Evolutionary conservation across 2,113 vertebrate genomes (phyloP), one percentile per base, ranked within the genome.

Genomic region (Hippocampus comes): DNA sequence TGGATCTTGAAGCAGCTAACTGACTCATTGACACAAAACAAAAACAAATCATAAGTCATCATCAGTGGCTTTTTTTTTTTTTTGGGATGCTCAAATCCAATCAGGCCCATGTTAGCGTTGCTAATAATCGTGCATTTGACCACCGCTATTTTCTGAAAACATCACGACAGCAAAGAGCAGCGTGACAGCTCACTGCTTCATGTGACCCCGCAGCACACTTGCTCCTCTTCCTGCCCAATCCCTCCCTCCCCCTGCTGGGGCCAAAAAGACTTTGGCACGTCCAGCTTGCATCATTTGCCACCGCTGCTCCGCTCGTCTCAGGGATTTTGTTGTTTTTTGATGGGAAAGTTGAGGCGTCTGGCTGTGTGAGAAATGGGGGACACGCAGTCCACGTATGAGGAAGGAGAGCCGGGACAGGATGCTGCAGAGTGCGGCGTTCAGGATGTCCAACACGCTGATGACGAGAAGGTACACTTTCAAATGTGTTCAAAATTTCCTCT

Each of bases 331-430:
- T 21, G 14, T 49, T 49, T 49, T 43, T 49, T 18, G 15, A 18
- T 17, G 48, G 15, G 5, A 18, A 18, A 18, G 17, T 5, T 20
- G 48, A 17, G 17, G 17, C 15, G 17, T 17, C 15, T 7, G 17
- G 17, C 48, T 51, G 23, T 82, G 46, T 75, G 65, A 14, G 61
- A 78, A 7, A 96, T 95, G 94, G 94, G 95, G 72, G 91, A 89
- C 49, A 80, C 92, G 59, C 93, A 94, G 89, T 95, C 95, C 80
- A 82, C 87, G 49, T 92, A 85, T 78, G 2, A 91, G 87, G 41
- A 90, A 89, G 86, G 71, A 83, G 75, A 82, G 75, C 72, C 73
- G 25, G 59, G 80, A 68, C 27, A 9, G 84, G 72, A 83, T 15
- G 80, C 73, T 68, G 74, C 65, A 68, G 71, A 30, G 42, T 67